These are phyloP conservation scores for Leptinotarsa texana DNA, from an alignment of 1,140 invertebrate genomes.

Conservation along the genomic window DNA sequence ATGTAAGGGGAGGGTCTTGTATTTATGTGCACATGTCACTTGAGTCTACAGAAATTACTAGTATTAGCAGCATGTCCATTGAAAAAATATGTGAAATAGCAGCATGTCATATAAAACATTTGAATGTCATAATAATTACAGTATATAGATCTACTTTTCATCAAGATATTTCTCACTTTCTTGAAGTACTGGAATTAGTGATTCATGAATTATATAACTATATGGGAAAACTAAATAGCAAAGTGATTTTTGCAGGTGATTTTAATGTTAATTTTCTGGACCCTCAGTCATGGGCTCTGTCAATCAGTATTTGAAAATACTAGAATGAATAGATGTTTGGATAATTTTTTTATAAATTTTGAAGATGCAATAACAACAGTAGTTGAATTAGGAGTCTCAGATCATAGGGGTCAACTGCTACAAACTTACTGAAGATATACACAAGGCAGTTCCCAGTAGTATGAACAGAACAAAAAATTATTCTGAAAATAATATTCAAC, in stretches of 20 bases:
- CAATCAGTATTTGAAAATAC: constrained; percentile 4
- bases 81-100: constrained; percentile 3
- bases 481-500: constrained; percentile 8
- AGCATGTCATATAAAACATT: background rate
- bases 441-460: background rate
- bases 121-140: background rate
- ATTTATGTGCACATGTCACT: background rate
- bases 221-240: constrained; percentile 1
- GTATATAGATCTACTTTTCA: constrained; percentile 5
- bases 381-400: constrained; percentile 3
- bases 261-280: constrained; percentile 2
- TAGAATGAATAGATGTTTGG: background rate
- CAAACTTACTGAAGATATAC: background rate
- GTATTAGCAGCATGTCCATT: background rate
- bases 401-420: constrained; percentile 6
- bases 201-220: background rate
- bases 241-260: background rate
- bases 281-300: background rate
- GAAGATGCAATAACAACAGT: background rate
- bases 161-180: constrained; percentile 1
- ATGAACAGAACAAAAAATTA: background rate
- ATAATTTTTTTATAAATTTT: background rate
- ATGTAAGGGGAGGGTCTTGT: background rate
- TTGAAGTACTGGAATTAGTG: background rate
- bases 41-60: too few relatives aligned